Evolutionary conservation across 2,797 vertebrate genomes (phyloP), one percentile per base, ranked within the genome.

Genomic region (Rhinophrynus dorsalis): DNA sequence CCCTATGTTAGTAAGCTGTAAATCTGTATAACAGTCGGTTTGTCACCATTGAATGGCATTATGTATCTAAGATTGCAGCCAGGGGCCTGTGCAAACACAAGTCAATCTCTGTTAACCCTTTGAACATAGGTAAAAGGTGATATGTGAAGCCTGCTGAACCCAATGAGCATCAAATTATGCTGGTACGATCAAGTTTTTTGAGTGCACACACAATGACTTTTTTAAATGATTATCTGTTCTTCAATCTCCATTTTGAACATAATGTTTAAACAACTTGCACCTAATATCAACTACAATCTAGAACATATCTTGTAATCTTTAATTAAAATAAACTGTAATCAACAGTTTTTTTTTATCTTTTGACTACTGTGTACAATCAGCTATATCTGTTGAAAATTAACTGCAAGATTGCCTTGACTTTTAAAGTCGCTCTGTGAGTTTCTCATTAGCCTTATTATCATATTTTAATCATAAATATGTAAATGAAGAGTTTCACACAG

Each of bases 391-490:
- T 82, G 56, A 82, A 88, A 89, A 85, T 87, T 86, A 86, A 76
- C 79, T 74, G 57, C 75, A 83, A 87, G 85, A 85, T 80, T 85
- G 77, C 75, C 73, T 84, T 88, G 83, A 86, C 84, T 89, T 88
- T 88, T 86, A 86, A 86, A 88, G 75, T 68, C 66, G 79, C 74
- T 79, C 68, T 81, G 71, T 71, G 80, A 87, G 76, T 79, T 90
- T 91, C 91, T 92, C 88, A 88, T 93, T 93, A 93, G 89, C 86
- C 86, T 90, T 88, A 91, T 94, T 94, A 92, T 87, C 87, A 87
- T 87, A 90, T 91, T 83, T 78, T 81, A 84, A 83, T 92, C 89
- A 92, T 92, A 90, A 93, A 93, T 94, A 94, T 93, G 91, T 89
- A 94, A 93, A 94, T 92, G 77, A 86, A 78, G 79, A 86, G 77